phyloP scores from a whole-genome alignment of 1,140 invertebrate genomes.

The Tetramorium parvispinum region DNA sequence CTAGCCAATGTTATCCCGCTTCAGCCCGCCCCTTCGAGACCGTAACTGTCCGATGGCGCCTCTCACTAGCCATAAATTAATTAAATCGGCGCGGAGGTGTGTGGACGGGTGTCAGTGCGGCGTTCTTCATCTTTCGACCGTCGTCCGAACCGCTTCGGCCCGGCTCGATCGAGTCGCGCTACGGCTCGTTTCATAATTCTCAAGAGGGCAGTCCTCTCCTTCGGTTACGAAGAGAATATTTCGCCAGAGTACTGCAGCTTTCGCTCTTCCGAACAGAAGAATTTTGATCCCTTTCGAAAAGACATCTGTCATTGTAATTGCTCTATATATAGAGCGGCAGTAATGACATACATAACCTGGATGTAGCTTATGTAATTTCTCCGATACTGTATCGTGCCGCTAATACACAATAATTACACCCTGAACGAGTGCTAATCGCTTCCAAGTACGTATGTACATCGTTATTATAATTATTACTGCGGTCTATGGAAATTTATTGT shows the following conservation, averaged over 20 bases:
- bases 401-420: constrained; percentile 51
- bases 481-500: neutral
- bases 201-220: constrained; percentile 64
- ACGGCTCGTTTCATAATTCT: constrained; percentile 24
- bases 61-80: constrained; percentile 84
- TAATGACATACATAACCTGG: neutral
- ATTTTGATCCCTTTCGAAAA: neutral
- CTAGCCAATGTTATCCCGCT: constrained; percentile 10
- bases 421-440: constrained; percentile 43
- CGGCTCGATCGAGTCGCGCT: constrained; percentile 49
- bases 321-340: neutral
- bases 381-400: constrained; percentile 28
- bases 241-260: neutral
- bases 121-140: constrained; percentile 72
- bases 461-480: constrained; percentile 36
- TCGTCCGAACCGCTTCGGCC: constrained; percentile 63
- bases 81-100: constrained; percentile 85
- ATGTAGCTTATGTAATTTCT: constrained; percentile 35
- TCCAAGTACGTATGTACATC: constrained; percentile 43
- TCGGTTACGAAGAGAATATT: neutral
- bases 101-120: constrained; percentile 77
- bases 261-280: too few species aligned
- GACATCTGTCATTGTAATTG: neutral
- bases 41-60: constrained; percentile 80
- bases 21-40: constrained; percentile 43